Evolutionary conservation across 2,888 invertebrate genomes (phyloP), one percentile per base, ranked within the genome.

Genomic region (Anaspis maculata): DNA sequence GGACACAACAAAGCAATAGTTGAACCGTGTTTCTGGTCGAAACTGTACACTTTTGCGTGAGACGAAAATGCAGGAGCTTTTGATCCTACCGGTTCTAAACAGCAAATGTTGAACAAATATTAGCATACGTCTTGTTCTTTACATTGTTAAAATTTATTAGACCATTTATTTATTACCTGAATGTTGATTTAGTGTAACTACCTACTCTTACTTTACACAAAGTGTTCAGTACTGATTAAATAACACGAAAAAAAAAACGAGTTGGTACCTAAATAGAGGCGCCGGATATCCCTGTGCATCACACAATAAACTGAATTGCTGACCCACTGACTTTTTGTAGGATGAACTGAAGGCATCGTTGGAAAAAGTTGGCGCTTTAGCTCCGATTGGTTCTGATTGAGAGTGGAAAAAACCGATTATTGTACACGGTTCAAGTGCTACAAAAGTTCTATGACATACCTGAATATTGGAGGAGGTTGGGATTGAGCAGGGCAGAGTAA

Each of bases 381-480:
- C 67, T 42, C 72, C 72, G 28, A 73, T 63, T 2, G 73, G 73
- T 55, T 74, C 74, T 73, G 59, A 37, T 56, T 50, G 49, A 48
- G 46, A 52, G n/a, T n/a, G n/a, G n/a, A n/a, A n/a, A n/a, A n/a
- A n/a, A n/a, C n/a, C n/a, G n/a, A n/a, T n/a, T n/a, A n/a, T n/a
- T n/a, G n/a, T n/a, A n/a, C n/a, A n/a, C n/a, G n/a, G 49, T 48
- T 42, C 5, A 73, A 80, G 79, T 77, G 77, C 68, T 71, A 79
- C 37, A 68, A 59, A 58, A 77, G 76, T 71, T 83, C 83, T 45
- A 82, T 79, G 59, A 79, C 81, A 63, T 82, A 83, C 78, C 77
- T 78, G 73, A 77, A 79, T 51, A 71, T 63, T 54, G 83, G 83
- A 56, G 80, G 74, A 28, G 83, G 83, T 62, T 73, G 77, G 4